These are phyloP conservation scores for Geodia barretti DNA, from an alignment of 37 sponge, comb jelly and placozoan species.

Conservation along the genomic window DNA sequence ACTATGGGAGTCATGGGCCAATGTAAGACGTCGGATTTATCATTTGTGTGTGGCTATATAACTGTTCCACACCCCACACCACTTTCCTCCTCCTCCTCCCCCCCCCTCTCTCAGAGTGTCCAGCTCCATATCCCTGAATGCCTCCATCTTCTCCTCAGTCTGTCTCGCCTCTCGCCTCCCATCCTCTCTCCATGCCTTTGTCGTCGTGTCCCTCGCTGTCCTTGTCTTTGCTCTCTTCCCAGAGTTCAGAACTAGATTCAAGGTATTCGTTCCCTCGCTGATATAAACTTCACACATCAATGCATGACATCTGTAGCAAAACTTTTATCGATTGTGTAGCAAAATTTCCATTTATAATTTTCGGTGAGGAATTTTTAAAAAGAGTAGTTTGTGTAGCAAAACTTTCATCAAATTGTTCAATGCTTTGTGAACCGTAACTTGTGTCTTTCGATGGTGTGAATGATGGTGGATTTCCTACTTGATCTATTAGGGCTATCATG, in stretches of 20 bases:
- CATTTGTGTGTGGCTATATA: not conserved
- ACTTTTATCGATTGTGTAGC: no score
- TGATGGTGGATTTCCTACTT: no score
- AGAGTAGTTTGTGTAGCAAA: no score
- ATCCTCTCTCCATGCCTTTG: conserved; percentile 58
- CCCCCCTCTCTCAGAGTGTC: conserved; percentile 40
- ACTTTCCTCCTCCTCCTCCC: not conserved
- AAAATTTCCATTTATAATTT: no score
- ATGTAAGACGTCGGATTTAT: not conserved
- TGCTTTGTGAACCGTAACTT: no score
- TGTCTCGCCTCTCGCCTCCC: conserved; percentile 90
- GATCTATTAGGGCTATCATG: no score
- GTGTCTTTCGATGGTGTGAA: not conserved
- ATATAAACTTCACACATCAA: no score
- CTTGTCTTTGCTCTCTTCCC: conserved; percentile 74
- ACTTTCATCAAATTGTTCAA: no score
- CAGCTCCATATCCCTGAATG: conserved; percentile 82
- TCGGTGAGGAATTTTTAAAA: no score
- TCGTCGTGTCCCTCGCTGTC: conserved; percentile 66
- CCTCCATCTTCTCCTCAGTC: conserved; percentile 84
- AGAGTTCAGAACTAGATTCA: conserved; percentile 24
- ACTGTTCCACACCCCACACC: not conserved
- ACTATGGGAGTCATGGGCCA: conserved; percentile 48
- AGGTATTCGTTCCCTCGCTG: no score
- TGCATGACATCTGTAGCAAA: no score